These are phyloP conservation scores for Coranthus polyacanthus DNA, from an alignment of 2,797 vertebrate species.

Conservation along the genomic window DNA sequence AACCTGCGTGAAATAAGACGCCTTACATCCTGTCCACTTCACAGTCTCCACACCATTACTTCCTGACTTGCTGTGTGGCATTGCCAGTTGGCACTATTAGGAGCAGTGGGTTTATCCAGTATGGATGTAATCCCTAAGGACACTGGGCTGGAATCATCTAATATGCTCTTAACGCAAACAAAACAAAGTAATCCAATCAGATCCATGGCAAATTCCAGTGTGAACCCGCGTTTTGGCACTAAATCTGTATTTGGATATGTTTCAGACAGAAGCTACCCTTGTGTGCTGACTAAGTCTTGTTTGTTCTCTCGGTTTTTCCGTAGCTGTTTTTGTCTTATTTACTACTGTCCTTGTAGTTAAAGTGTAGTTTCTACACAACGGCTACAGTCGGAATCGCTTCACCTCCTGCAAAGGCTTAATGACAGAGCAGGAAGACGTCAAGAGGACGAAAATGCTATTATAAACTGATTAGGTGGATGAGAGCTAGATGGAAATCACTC, in stretches of 20 bases:
- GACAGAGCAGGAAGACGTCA: constrained; percentile 65
- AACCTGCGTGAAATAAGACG: too few species aligned
- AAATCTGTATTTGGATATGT: not conserved
- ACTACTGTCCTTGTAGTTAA: constrained; percentile 8
- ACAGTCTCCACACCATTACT: not conserved
- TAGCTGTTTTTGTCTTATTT: constrained; percentile 27
- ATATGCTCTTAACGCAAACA: not conserved
- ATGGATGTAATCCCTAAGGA: not conserved
- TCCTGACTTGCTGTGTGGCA: not conserved
- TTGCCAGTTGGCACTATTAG: not conserved
- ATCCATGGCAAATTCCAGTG: not conserved
- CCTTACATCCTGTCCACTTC: too few species aligned
- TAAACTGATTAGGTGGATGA: constrained; percentile 82
- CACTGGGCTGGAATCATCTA: not conserved
- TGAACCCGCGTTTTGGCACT: constrained; percentile 10
- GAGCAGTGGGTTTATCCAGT: not conserved
- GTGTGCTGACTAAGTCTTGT: constrained; percentile 16
- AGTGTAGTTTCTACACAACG: constrained; percentile 37
- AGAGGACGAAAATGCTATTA: constrained; percentile 78
- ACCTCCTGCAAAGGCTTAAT: constrained; percentile 62
- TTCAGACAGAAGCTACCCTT: constrained; percentile 3
- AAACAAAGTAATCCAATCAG: not conserved
- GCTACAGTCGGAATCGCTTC: constrained; percentile 41
- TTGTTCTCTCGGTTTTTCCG: constrained; percentile 1
- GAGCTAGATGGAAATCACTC: constrained; percentile 80